Evolutionary conservation across 2,888 invertebrate genomes (phyloP).

Genomic region (Drosophila demipolita): DNA sequence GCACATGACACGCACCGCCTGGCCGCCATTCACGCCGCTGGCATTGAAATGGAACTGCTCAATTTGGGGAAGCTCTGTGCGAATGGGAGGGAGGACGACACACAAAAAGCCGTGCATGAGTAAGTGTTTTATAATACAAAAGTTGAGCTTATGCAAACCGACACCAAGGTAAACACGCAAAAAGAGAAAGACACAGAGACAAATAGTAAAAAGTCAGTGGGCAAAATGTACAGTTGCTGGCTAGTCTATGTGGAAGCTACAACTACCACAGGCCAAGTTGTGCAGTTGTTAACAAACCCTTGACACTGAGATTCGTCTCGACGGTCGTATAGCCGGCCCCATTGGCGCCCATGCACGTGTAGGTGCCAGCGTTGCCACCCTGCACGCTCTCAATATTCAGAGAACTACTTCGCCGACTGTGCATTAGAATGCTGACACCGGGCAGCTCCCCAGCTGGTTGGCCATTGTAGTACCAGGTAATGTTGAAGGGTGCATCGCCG

Average conservation of each 20-base stretch:
- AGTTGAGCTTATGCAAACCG: constrained; percentile 51
- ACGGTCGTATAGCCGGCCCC: constrained; percentile 86
- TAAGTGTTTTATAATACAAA: constrained; percentile 46
- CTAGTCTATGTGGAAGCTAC: constrained; percentile 43
- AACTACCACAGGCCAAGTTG: constrained; percentile 32
- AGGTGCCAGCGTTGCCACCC: constrained; percentile 89
- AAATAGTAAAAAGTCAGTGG: constrained; percentile 13
- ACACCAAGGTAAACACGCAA: constrained; percentile 52
- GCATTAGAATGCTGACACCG: constrained; percentile 82
- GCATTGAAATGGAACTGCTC: constrained; percentile 86
- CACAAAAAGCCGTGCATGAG: constrained; percentile 69
- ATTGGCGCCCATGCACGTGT: constrained; percentile 90
- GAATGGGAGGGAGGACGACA: constrained; percentile 25
- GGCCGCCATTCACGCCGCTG: constrained; percentile 86
- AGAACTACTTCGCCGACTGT: constrained; percentile 88
- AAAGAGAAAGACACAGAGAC: constrained; percentile 17
- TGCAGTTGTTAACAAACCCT: constrained; percentile 80
- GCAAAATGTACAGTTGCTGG: constrained; percentile 54
- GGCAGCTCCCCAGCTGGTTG: constrained; percentile 73
- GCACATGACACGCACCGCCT: constrained; percentile 87
- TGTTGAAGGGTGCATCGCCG: constrained; percentile 92
- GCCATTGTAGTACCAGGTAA: constrained; percentile 90
- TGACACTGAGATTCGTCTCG: constrained; percentile 81
- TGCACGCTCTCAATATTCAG: constrained; percentile 88
- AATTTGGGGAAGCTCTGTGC: constrained; percentile 86